Percentiles rank a stretch among this genome's conserved stretches.
These are phyloP conservation scores for Tyrophagus putrescentiae DNA, from an alignment of 1,140 invertebrate species.

Conservation along the genomic window DNA sequence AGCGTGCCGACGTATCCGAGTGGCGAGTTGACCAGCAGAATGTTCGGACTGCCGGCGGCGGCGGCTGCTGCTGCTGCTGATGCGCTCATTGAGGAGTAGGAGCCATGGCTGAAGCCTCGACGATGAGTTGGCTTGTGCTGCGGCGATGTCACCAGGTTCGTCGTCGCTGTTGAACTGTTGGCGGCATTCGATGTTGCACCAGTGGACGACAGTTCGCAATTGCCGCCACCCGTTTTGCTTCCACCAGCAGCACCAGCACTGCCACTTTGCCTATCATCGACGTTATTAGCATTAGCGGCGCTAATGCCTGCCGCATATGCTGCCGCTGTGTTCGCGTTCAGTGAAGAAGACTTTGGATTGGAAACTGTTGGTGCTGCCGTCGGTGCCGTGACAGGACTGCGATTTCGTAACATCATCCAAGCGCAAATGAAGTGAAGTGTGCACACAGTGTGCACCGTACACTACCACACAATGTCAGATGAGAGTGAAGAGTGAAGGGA, in stretches of 20 bases:
- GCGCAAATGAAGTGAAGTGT: no score
- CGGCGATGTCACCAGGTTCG: not conserved
- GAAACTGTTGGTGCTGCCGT: not conserved
- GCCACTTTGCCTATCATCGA: conserved; percentile 2
- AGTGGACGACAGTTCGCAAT: conserved; percentile 10
- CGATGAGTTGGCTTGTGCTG: conserved; percentile 12
- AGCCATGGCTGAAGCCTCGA: conserved; percentile 13
- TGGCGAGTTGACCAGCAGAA: conserved; percentile 1
- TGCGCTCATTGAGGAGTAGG: not conserved
- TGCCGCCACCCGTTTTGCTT: no score
- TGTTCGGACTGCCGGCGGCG: not conserved
- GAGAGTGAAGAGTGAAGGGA: no score
- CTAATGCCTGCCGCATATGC: not conserved
- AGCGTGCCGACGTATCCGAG: not conserved
- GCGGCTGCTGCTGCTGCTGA: not conserved
- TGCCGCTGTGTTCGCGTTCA: not conserved
- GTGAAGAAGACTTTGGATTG: conserved; percentile 5
- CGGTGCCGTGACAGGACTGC: conserved; percentile 5
- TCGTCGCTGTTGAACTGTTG: no score
- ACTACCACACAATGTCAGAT: no score
- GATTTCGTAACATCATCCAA: conserved; percentile 10
- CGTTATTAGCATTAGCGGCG: not conserved
- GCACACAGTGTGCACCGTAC: no score
- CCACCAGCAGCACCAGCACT: no score
- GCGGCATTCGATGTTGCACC: no score